Conservation (phyloP, 2,888 invertebrate genomes). For the Poecilobothrus nobilitatus region DNA sequence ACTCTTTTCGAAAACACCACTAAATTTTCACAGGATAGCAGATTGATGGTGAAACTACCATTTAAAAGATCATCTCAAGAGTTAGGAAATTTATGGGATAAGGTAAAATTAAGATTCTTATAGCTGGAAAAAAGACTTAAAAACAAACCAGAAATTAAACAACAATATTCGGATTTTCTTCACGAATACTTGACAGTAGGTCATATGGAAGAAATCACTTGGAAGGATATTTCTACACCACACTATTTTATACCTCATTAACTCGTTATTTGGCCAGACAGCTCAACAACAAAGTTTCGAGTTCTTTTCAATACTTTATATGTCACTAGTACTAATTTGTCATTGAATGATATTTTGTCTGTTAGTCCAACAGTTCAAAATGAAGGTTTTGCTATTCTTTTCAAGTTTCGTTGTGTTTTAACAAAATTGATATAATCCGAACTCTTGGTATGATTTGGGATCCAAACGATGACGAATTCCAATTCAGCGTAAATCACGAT, state of each 20-base stretch:
- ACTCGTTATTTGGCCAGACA: conserved; percentile 16
- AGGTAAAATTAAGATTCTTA: too few relatives aligned
- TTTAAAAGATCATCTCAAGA: too few relatives aligned
- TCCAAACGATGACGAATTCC: conserved; percentile 9
- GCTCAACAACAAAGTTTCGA: too few relatives aligned
- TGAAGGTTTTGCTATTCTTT: conserved; percentile 11
- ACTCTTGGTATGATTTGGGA: conserved; percentile 13
- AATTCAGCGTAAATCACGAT: background rate
- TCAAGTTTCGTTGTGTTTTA: conserved; percentile 13
- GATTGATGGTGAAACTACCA: too few relatives aligned
- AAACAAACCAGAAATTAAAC: too few relatives aligned
- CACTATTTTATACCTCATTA: conserved; percentile 19
- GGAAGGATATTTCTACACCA: background rate
- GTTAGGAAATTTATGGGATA: too few relatives aligned
- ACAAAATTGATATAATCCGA: conserved; percentile 10
- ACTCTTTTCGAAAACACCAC: too few relatives aligned
- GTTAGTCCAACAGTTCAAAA: conserved; percentile 16
- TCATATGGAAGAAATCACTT: conserved; percentile 14
- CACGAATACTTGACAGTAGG: conserved; percentile 16
- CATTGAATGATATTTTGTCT: conserved; percentile 17
- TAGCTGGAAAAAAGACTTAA: too few relatives aligned
- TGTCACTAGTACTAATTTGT: conserved; percentile 19
- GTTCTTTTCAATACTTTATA: too few relatives aligned
- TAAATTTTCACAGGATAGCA: too few relatives aligned
- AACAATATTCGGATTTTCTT: conserved; percentile 15